Base-by-base conservation (phyloP, 2,113 vertebrate genomes). In the Oncorhynchus keta region DNA sequence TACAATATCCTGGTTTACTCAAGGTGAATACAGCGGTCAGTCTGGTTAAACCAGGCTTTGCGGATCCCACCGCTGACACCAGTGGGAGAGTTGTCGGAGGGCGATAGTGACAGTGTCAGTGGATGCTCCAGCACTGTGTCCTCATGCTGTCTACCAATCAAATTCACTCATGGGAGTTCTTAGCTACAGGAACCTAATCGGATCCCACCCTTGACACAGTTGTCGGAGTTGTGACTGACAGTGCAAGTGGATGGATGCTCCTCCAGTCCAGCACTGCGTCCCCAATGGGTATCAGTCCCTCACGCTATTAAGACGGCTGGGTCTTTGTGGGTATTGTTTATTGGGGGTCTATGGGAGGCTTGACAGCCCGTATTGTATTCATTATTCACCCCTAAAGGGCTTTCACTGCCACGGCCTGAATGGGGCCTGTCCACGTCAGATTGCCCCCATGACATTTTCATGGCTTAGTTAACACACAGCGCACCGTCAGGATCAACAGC, bases 371-470 rank as follows among this genome's bases (percentile, higher is more conserved):
- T 55, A 55, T 55, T 55, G 84, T 81, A 85, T 89, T 90, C 84
- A 80, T 87, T 82, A 86, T 90, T 89, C 85, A 84, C 62, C 84
- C 89, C 85, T 30, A 75, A 83, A 82, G 85, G 76, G 78, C 80
- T 90, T 93, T 90, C 89, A 90, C 66, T n/a, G 73, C 74, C 30
- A 69, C 26, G 26, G 78, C 30, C 72, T 89, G 87, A 92, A 92
- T 90, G 67, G 89, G 85, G 87, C 72, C 91, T 90, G 89, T 87
- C 90, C 87, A 39, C 70, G 81, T 91, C 91, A 89, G 81, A 88
- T 83, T 80, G 84, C 83, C 87, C 35, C 84, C 91, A 89, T 92
- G 92, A 86, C 91, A 93, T 93, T 89, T 90, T 90, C 92, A 89
- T 91, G 91, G 91, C 91, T 85, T 81, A 85, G 85, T 83, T 85